Base-by-base conservation (phyloP, 2,888 invertebrate species). In the Mythimna impura region DNA sequence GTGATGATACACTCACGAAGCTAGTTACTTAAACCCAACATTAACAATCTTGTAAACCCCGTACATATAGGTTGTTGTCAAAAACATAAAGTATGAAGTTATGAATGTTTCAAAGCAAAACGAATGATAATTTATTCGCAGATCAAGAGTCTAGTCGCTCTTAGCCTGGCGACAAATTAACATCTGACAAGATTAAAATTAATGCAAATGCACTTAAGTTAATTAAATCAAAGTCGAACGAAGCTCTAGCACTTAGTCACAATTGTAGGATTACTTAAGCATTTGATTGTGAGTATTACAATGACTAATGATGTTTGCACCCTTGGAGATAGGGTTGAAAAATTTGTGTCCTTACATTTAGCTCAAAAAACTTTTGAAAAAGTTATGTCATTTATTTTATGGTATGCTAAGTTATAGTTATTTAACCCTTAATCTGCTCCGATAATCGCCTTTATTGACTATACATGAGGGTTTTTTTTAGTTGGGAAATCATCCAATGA, bases 151-250 rank as follows among this genome's bases (percentile, higher is more conserved):
- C 80, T 80, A 82, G 69, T 65, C 72, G 62, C 72, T 77, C 71
- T 82, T 80, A 82, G 78, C 55, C 62, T 65, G 50, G 76, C 80
- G 81, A 85, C 83, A 86, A 88, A 88, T 87, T 88, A 88, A 85
- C 88, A 89, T 88, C 81, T 78, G 81, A 87, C 85, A 77, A 83
- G 87, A 87, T 88, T 86, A 83, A 87, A 85, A 87, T 85, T 86
- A 88, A 88, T 87, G 86, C 83, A 86, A 88, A 89, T 89, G 89
- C 89, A 91, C 87, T 88, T 87, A 86, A 82, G 83, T 84, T 88
- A 89, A 90, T 90, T 88, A 87, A 89, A 87, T 87, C 83, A 78
- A 85, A 84, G 86, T 81, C 76, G 79, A 86, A 82, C 71, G 74
- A 81, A 82, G 71, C 76, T 82, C 80, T 78, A 81, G 82, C 84